Evolutionary conservation across 2,113 vertebrate genomes (phyloP).

Genomic region (Neolamprologus fasciatus): DNA sequence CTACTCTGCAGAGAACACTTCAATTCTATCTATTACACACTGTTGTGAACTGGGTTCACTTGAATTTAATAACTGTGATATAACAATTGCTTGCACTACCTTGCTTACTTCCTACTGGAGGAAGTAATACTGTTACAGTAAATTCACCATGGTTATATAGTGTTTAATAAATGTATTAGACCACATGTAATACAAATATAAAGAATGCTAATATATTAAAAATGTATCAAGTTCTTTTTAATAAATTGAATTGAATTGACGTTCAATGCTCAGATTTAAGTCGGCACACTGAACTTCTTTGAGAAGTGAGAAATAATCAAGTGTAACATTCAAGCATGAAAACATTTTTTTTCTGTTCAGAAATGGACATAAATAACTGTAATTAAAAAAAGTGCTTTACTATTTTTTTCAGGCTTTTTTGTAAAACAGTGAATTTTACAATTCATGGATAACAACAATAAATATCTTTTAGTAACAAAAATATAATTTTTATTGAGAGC

Average conservation of each 20-base stretch:
- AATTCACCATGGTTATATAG: not conserved
- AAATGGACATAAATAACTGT: not conserved
- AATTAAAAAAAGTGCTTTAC: not conserved
- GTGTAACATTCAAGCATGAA: not conserved
- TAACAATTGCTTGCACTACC: not conserved
- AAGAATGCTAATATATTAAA: not conserved
- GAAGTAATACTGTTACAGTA: not conserved
- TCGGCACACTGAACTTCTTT: not conserved
- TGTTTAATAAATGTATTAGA: not conserved
- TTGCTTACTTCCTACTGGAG: not conserved
- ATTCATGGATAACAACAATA: not conserved
- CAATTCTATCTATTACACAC: not conserved
- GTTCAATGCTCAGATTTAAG: not conserved
- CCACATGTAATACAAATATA: not conserved
- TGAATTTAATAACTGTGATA: not conserved
- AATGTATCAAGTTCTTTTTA: not conserved
- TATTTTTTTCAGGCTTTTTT: not conserved
- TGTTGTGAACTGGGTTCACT: not conserved
- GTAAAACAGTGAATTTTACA: not conserved
- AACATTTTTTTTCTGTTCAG: not conserved
- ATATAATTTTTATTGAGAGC: fast-evolving
- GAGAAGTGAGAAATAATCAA: not conserved
- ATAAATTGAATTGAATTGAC: not conserved
- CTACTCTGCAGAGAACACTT: not conserved
- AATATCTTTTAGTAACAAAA: not conserved